Percentiles rank a stretch among this genome's conserved stretches.
Evolutionary conservation across 2,797 vertebrate species (phyloP).

Genomic region (Acrocephalus scirpaceus): DNA sequence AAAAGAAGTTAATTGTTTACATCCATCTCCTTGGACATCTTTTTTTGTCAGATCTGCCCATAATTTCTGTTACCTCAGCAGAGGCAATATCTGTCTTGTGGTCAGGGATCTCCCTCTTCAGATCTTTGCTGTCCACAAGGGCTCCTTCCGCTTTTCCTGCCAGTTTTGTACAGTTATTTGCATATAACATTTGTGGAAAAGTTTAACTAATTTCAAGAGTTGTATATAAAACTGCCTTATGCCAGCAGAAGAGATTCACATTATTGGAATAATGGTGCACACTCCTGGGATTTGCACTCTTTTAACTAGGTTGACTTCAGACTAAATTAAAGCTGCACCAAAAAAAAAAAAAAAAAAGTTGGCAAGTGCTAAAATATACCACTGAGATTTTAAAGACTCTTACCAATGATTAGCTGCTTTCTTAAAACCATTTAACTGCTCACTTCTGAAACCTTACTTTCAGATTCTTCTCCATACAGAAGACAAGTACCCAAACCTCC

Average conservation of each 20-base stretch:
- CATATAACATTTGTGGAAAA: neutral
- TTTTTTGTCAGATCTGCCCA: neutral
- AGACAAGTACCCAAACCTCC: neutral
- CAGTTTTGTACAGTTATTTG: neutral
- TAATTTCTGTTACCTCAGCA: neutral
- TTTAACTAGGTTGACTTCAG: slow-evolving; percentile 20
- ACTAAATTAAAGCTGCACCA: neutral
- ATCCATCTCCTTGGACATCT: neutral
- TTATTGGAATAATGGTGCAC: neutral
- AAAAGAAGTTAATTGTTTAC: neutral
- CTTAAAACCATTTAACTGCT: slow-evolving; percentile 20
- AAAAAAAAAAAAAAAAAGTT: neutral
- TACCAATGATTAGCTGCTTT: slow-evolving; percentile 36
- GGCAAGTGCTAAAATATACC: neutral
- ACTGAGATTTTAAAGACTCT: slow-evolving; percentile 30
- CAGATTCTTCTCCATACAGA: neutral
- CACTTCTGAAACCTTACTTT: neutral
- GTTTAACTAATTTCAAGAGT: neutral
- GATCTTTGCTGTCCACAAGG: neutral
- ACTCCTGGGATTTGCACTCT: neutral
- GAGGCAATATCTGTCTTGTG: neutral
- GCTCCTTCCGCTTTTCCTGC: neutral
- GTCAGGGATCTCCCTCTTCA: neutral
- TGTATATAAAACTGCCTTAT: neutral
- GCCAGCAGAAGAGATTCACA: neutral